A percentile compares a stretch with the other conserved stretches of the same genome.
These are phyloP conservation scores for Hormiphora californensis DNA, from an alignment of 37 sponge, comb jelly and placozoan species.

Conservation along the genomic window DNA sequence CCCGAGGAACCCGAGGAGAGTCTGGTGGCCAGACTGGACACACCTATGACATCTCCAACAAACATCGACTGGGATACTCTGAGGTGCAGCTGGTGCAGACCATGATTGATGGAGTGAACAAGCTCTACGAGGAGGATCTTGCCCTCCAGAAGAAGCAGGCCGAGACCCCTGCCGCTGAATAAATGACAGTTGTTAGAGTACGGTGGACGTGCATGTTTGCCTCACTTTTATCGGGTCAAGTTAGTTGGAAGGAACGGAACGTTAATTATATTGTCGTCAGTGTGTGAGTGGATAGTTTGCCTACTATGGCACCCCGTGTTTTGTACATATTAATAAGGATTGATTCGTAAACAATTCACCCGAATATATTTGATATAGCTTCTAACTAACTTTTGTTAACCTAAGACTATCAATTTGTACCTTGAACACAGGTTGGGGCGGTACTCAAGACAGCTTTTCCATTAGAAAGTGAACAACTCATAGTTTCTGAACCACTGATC, in stretches of 20 bases:
- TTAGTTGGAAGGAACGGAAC: too few relatives aligned
- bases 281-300: too few relatives aligned
- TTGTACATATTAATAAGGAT: background rate
- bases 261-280: too few relatives aligned
- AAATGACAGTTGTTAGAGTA: background rate
- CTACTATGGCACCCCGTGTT: too few relatives aligned
- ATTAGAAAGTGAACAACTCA: background rate
- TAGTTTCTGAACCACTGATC: background rate
- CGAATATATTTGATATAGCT: background rate
- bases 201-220: background rate
- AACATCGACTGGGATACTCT: constrained; percentile 51
- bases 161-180: background rate
- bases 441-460: background rate
- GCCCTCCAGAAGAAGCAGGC: too few relatives aligned
- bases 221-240: background rate
- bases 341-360: background rate
- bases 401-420: background rate
- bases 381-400: background rate
- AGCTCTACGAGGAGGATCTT: constrained; percentile 60
- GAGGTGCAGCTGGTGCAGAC: constrained; percentile 65
- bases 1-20: constrained; percentile 28
- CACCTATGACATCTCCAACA: constrained; percentile 55
- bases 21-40: constrained; percentile 50
- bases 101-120: constrained; percentile 79
- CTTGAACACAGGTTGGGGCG: background rate